Percentiles rank a stretch among this genome's conserved stretches.
Conservation (phyloP, 1,140 invertebrate genomes). For the Lepidurus couesii region DNA sequence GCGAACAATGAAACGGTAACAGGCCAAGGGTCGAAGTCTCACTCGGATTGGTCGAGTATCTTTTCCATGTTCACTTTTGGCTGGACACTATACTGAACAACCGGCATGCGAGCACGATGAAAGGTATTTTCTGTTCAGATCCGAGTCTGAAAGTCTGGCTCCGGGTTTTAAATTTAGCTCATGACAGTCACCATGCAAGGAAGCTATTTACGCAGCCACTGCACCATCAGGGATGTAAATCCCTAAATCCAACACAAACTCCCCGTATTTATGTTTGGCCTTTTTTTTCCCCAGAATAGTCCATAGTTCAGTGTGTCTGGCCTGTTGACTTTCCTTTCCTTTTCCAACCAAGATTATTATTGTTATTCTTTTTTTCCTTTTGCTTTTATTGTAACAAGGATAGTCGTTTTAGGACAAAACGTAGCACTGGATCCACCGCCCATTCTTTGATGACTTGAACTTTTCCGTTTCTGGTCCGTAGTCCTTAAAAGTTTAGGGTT, state of each 20-base stretch:
- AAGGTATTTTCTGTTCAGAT: neutral
- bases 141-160: conserved; percentile 12
- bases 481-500: too few relatives aligned
- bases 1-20: too few relatives aligned
- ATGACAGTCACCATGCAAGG: conserved; percentile 18
- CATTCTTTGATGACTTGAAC: too few relatives aligned
- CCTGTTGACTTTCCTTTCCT: neutral
- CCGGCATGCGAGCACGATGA: neutral
- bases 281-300: neutral
- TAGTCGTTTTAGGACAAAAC: too few relatives aligned
- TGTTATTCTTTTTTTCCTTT: too few relatives aligned
- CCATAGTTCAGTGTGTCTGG: neutral
- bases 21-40: too few relatives aligned
- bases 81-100: neutral
- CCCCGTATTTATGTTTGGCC: conserved; percentile 3
- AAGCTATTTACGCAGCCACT: conserved; percentile 18
- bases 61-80: too few relatives aligned
- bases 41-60: too few relatives aligned
- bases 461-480: too few relatives aligned
- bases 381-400: too few relatives aligned
- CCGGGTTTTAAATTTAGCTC: conserved; percentile 10
- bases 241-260: neutral
- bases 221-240: conserved; percentile 1
- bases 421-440: too few relatives aligned
- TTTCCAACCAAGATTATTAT: too few relatives aligned